Evolutionary conservation across 2,888 invertebrate species (phyloP), one percentile per base, ranked within the genome.

Genomic region (Nomada hirtipes): DNA sequence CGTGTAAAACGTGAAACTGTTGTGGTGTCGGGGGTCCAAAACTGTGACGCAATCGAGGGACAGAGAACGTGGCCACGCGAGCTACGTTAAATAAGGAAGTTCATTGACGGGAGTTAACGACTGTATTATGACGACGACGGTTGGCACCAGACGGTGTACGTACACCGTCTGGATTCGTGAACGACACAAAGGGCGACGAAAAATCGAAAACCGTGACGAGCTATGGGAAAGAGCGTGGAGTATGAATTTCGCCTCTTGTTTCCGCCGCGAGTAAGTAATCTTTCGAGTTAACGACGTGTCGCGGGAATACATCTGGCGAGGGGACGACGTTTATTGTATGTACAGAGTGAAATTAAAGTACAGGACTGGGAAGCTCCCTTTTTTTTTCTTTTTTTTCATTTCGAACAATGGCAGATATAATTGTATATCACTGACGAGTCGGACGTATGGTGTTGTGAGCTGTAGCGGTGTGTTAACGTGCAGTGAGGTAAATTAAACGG

Each of bases 81-180:
- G 61, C 57, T 52, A 42, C 63, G 80, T 80, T 80, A 64, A 80
- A 73, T 72, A 73, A 80, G 80, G 81, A 80, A 80, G 80, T 70
- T 74, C 81, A 52, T 65, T 20, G 74, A 47, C 74, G 69, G n/a
- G 53, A 65, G 69, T 55, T 69, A 80, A 69, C 69, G 64, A 74
- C 65, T 15, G 71, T 57, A 69, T 64, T 68, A 75, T 61, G 42
- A 47, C 64, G 59, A 20, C 52, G 53, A 60, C 1, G 59, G 59
- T 20, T 44, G 53, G 70, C 1, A 52, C 29, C 67, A 20, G 53
- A 52, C 52, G 52, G n/a, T 13, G 20, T 29, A 20, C 18, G 29
- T 9, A 47, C 15, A 36, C 36, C 36, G 36, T 36, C 4, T 29
- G 47, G 13, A 2, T 53, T 53, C 67, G 52, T 47, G 42, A n/a